Percentiles rank a stretch among this genome's conserved stretches.
These are phyloP conservation scores for Biston betularia DNA, from an alignment of 2,888 invertebrate genomes.

Conservation along the genomic window DNA sequence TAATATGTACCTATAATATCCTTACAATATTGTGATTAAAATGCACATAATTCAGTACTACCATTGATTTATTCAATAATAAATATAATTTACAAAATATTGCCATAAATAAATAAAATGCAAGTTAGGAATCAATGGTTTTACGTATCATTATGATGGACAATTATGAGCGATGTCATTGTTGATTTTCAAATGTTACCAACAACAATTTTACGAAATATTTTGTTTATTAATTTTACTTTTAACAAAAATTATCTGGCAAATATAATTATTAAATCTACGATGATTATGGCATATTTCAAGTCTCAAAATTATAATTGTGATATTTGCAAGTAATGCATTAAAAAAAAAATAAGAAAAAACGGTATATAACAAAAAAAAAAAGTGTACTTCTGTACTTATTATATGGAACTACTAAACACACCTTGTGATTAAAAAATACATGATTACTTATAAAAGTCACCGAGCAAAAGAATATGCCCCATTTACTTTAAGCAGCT, in stretches of 20 bases:
- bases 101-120: constrained; percentile 65
- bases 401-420: constrained; percentile 1
- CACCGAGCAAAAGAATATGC: constrained; percentile 15
- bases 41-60: constrained; percentile 14
- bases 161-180: not conserved
- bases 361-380: not conserved
- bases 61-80: constrained; percentile 32
- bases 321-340: not conserved
- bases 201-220: not conserved
- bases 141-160: constrained; percentile 28
- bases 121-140: constrained; percentile 59
- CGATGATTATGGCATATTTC: constrained; percentile 15
- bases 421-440: not conserved
- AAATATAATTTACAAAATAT: constrained; percentile 29
- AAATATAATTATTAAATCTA: constrained; percentile 26
- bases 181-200: not conserved
- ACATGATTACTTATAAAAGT: constrained; percentile 2
- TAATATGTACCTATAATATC: constrained; percentile 5
- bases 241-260: constrained; percentile 15
- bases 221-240: constrained; percentile 29
- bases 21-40: constrained; percentile 19
- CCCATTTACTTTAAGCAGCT: not conserved
- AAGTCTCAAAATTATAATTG: not conserved
- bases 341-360: not conserved
- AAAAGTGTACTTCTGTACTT: not conserved